A percentile compares a stretch with the other conserved stretches of the same genome.
These are phyloP conservation scores for Phataginus tetradactyla DNA, from an alignment of 2,797 vertebrate species.

Conservation along the genomic window DNA sequence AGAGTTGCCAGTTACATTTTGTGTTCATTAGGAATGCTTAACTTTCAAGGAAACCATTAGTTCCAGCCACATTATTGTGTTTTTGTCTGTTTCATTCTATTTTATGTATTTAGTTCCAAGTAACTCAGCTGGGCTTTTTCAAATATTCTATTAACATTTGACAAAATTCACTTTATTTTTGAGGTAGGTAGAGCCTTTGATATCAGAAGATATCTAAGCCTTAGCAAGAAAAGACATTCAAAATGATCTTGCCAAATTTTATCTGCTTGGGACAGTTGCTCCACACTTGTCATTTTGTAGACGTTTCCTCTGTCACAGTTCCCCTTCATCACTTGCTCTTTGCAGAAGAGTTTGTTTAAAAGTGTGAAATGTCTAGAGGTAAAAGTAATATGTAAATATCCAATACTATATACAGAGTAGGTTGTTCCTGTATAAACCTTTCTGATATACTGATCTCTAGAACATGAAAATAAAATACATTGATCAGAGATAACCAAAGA, in stretches of 20 bases:
- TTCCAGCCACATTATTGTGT: neutral
- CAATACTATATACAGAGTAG: neutral
- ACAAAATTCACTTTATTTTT: neutral
- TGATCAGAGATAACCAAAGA: neutral
- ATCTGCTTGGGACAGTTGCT: neutral
- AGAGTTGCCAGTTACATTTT: neutral
- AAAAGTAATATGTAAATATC: neutral
- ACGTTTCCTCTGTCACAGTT: neutral
- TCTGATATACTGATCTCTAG: neutral
- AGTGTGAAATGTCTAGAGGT: neutral
- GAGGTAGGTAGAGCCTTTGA: neutral
- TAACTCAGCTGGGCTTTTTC: neutral
- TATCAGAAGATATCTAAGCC: neutral
- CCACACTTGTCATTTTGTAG: neutral
- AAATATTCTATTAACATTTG: neutral
- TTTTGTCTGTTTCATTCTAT: neutral
- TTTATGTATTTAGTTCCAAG: conserved; percentile 28
- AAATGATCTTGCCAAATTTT: neutral
- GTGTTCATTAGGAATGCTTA: conserved; percentile 15
- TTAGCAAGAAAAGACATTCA: neutral
- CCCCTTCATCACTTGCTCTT: neutral
- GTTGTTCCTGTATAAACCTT: neutral
- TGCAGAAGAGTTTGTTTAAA: conserved; percentile 8
- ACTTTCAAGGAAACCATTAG: neutral
- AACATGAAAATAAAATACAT: conserved; percentile 5